Evolutionary conservation across 2,888 invertebrate species (phyloP).

Genomic region (Psylliodes chrysocephalus): DNA sequence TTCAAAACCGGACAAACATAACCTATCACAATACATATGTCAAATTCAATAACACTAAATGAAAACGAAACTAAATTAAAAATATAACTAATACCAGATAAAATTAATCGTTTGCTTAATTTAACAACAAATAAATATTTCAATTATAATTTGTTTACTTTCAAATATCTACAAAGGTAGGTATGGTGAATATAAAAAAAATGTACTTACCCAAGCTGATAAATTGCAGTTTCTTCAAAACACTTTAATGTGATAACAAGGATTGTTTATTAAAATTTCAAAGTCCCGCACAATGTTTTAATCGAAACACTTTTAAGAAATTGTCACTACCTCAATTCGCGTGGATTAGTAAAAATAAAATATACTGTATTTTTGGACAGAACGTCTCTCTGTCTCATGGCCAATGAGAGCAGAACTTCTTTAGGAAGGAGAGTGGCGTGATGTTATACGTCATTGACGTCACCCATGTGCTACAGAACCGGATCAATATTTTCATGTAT

Average conservation of each 20-base stretch:
- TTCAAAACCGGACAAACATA: slow-evolving; percentile 36
- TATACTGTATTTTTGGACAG: slow-evolving; percentile 53
- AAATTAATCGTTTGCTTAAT: not conserved
- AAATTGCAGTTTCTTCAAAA: slow-evolving; percentile 10
- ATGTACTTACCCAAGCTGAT: slow-evolving; percentile 20
- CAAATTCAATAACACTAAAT: slow-evolving; percentile 15
- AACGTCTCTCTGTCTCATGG: slow-evolving; percentile 32
- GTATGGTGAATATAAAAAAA: not conserved
- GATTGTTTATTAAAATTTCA: slow-evolving; percentile 10
- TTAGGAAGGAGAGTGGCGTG: slow-evolving; percentile 53
- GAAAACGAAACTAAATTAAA: slow-evolving; percentile 10
- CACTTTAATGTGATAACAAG: slow-evolving; percentile 5
- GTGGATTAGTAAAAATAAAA: slow-evolving; percentile 40
- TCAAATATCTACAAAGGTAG: not conserved
- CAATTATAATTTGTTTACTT: not conserved
- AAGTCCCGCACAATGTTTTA: slow-evolving; percentile 22
- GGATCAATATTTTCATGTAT: slow-evolving; percentile 49
- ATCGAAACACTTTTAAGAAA: slow-evolving; percentile 30
- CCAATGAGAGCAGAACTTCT: slow-evolving; percentile 43
- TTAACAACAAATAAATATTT: not conserved
- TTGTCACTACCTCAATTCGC: slow-evolving; percentile 40
- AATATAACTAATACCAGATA: not conserved
- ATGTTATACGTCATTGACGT: slow-evolving; percentile 54
- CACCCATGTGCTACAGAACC: slow-evolving; percentile 42
- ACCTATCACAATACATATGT: slow-evolving; percentile 41